A percentile compares a stretch with the other conserved stretches of the same genome.
Evolutionary conservation across 2,113 vertebrate genomes (phyloP).

Genomic region (Laticauda laticaudata): DNA sequence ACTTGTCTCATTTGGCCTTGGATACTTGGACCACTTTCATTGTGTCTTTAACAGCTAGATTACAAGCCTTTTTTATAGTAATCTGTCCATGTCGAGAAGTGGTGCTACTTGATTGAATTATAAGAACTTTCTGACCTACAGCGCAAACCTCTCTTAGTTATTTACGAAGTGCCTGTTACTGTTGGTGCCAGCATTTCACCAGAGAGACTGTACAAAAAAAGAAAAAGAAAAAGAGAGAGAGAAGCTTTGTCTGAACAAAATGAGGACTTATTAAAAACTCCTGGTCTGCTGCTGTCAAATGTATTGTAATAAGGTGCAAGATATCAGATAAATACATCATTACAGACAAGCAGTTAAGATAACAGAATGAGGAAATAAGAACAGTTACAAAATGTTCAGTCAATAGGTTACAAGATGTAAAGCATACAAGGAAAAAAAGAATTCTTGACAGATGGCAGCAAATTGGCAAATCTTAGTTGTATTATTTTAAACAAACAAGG

Average conservation of each 20-base stretch:
- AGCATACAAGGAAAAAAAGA: constrained; percentile 8
- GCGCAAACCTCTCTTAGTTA: neutral
- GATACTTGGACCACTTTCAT: neutral
- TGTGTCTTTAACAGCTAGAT: neutral
- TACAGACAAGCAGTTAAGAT: constrained; percentile 48
- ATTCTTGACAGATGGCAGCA: constrained; percentile 18
- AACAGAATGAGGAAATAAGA: constrained; percentile 48
- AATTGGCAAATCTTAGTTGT: neutral
- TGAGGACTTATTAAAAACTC: constrained; percentile 45
- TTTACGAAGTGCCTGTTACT: constrained; percentile 20
- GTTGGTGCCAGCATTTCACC: constrained; percentile 27
- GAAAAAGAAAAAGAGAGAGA: no score
- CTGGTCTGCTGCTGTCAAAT: constrained; percentile 48
- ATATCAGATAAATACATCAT: constrained; percentile 59
- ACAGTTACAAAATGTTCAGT: constrained; percentile 54
- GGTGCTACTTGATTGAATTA: neutral
- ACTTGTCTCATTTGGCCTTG: neutral
- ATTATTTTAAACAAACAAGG: neutral
- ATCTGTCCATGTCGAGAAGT: neutral
- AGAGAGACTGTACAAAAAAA: constrained; percentile 26
- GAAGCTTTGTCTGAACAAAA: constrained; percentile 43
- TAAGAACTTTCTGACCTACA: neutral
- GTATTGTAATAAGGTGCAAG: constrained; percentile 49
- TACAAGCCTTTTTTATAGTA: neutral
- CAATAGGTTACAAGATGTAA: constrained; percentile 40